These are phyloP conservation scores for Chouioia cunea DNA, from an alignment of 2,888 invertebrate genomes.

Conservation along the genomic window DNA sequence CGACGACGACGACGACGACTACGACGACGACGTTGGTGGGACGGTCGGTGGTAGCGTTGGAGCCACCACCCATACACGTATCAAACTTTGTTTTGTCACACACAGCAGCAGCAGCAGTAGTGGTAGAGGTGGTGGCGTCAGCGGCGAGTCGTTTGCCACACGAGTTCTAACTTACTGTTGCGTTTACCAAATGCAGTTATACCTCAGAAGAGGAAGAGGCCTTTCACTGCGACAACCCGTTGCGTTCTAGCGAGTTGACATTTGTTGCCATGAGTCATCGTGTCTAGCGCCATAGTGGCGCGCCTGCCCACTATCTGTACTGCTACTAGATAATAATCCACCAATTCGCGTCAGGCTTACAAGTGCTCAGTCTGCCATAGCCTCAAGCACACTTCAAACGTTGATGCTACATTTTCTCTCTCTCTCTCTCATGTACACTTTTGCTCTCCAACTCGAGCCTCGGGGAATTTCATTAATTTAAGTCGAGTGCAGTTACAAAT, in stretches of 20 bases:
- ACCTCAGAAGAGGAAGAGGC: slow-evolving; percentile 33
- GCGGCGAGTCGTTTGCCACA: slow-evolving; percentile 60
- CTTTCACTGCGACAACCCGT: slow-evolving; percentile 27
- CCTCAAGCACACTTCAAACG: no score
- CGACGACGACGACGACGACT: slow-evolving; percentile 3
- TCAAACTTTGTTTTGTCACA: slow-evolving; percentile 63
- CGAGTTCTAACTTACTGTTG: slow-evolving; percentile 65
- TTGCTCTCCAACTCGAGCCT: neutral
- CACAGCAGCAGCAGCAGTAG: slow-evolving; percentile 18
- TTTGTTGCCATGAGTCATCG: slow-evolving; percentile 10
- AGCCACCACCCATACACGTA: slow-evolving; percentile 49
- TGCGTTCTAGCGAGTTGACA: slow-evolving; percentile 32
- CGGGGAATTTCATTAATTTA: neutral
- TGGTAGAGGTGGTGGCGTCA: slow-evolving; percentile 17
- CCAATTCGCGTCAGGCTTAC: slow-evolving; percentile 18
- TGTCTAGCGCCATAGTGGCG: no score
- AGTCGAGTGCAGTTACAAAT: no score
- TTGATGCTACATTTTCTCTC: neutral
- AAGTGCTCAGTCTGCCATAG: no score
- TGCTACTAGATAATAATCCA: slow-evolving; percentile 18
- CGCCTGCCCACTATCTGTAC: neutral
- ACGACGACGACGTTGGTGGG: no score
- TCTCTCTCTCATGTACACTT: neutral
- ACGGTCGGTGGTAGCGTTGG: no score
- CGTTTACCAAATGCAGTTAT: slow-evolving; percentile 66